Evolutionary conservation across 2,113 vertebrate species (phyloP).

Genomic region (Nipponia nippon): DNA sequence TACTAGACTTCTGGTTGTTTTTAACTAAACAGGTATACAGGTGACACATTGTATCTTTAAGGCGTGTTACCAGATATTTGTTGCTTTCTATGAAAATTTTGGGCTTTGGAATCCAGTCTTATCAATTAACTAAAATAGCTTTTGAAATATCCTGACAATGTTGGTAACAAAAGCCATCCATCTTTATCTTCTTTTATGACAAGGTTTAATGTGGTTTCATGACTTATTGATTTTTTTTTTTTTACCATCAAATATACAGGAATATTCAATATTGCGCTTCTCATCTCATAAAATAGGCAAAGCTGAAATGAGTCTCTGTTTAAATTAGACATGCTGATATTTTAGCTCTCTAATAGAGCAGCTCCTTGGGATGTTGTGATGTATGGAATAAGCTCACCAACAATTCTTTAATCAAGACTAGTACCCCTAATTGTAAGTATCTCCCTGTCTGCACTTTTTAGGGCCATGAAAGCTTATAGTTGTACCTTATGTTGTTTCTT

Average conservation of each 20-base stretch:
- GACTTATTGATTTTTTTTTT: slow-evolving; percentile 7
- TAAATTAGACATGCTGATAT: neutral
- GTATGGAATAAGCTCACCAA: neutral
- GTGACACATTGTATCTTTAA: neutral
- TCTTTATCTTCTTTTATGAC: neutral
- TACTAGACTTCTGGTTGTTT: neutral
- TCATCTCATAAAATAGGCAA: slow-evolving; percentile 1
- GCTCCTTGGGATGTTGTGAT: neutral
- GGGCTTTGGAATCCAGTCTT: neutral
- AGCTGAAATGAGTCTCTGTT: neutral
- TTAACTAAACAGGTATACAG: neutral
- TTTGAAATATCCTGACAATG: neutral
- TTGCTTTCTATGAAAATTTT: neutral
- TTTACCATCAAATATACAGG: neutral
- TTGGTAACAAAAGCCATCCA: neutral
- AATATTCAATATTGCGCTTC: neutral
- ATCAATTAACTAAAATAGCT: neutral
- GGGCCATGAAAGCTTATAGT: neutral
- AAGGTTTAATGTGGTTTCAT: neutral
- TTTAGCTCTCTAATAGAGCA: neutral
- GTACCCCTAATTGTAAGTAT: neutral
- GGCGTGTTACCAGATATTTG: neutral
- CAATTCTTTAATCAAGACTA: neutral
- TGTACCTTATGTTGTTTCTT: neutral
- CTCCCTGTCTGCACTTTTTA: neutral